phyloP scores from a whole-genome alignment of 2,113 vertebrate species.

The Sardina pilchardus region DNA sequence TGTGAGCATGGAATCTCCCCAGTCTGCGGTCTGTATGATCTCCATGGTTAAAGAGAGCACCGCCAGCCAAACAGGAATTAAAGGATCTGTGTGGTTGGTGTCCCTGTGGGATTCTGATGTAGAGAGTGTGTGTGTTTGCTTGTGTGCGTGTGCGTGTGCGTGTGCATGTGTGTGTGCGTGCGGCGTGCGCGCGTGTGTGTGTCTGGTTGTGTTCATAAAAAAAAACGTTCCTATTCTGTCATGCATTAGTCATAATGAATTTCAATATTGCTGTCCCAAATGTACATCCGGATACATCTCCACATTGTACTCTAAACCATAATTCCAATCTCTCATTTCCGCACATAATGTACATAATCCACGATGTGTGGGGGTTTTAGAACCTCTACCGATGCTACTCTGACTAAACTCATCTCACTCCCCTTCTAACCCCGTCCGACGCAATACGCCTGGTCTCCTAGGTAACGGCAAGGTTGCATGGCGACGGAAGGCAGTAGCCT shows the following conservation, averaged over 20 bases:
- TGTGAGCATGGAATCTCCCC: neutral
- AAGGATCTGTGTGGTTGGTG: neutral
- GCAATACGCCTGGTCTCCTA: constrained; percentile 31
- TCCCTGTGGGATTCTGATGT: neutral
- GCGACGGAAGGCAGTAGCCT: constrained; percentile 31
- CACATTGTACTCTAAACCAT: too few relatives aligned
- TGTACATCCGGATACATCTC: too few relatives aligned
- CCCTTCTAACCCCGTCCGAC: constrained; percentile 19
- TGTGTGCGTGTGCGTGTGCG: constrained; percentile 13
- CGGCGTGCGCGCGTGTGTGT: constrained; percentile 1
- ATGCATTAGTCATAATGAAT: too few relatives aligned
- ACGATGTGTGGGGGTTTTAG: neutral
- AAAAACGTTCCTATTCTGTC: too few relatives aligned
- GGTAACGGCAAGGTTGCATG: constrained; percentile 36
- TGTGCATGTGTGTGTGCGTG: constrained; percentile 11
- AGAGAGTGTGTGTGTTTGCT: constrained; percentile 38
- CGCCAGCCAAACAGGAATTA: neutral
- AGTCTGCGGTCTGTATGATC: neutral
- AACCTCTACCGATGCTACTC: constrained; percentile 15
- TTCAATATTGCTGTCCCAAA: too few relatives aligned
- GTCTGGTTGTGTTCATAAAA: neutral
- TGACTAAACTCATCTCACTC: constrained; percentile 43
- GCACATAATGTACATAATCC: neutral
- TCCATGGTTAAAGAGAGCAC: neutral
- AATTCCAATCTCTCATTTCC: neutral